phyloP scores from a whole-genome alignment of 2,888 invertebrate genomes.

The Sesamia inferens region DNA sequence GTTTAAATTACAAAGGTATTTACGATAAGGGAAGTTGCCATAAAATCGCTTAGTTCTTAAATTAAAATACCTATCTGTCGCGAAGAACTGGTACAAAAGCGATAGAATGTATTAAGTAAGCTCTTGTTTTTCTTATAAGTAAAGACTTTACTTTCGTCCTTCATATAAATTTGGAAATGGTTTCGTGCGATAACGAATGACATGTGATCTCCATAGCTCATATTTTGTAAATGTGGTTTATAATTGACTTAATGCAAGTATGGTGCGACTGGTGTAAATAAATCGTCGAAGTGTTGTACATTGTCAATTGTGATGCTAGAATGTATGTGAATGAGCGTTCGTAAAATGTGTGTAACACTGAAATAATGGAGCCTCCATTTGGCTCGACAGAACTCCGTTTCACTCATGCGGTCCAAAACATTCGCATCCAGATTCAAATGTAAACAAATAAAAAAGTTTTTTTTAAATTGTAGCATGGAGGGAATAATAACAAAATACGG shows the following conservation, averaged over 20 bases:
- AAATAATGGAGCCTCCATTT: constrained; percentile 47
- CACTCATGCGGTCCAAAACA: constrained; percentile 4
- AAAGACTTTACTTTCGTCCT: constrained; percentile 39
- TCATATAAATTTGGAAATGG: constrained; percentile 53
- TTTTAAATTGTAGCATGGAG: no score
- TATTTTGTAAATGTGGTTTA: constrained; percentile 57
- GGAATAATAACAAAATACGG: constrained; percentile 16
- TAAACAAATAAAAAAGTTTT: neutral
- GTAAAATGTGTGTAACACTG: constrained; percentile 58
- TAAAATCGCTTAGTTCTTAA: constrained; percentile 61
- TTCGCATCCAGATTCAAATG: constrained; percentile 1
- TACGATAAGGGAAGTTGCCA: constrained; percentile 59
- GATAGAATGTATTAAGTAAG: constrained; percentile 58
- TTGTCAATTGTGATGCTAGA: constrained; percentile 70
- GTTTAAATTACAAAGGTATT: constrained; percentile 39
- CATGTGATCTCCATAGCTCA: constrained; percentile 59
- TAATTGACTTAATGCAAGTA: constrained; percentile 49
- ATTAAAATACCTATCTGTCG: constrained; percentile 57
- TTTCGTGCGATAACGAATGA: constrained; percentile 59
- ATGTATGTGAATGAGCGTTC: constrained; percentile 32
- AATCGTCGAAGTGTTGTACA: constrained; percentile 62
- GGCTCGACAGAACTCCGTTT: constrained; percentile 36
- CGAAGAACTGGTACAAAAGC: constrained; percentile 57
- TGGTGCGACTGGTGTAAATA: constrained; percentile 56
- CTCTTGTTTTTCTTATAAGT: constrained; percentile 29